These are phyloP conservation scores for Moxostoma hubbsi DNA, from an alignment of 2,797 vertebrate species.

Conservation along the genomic window DNA sequence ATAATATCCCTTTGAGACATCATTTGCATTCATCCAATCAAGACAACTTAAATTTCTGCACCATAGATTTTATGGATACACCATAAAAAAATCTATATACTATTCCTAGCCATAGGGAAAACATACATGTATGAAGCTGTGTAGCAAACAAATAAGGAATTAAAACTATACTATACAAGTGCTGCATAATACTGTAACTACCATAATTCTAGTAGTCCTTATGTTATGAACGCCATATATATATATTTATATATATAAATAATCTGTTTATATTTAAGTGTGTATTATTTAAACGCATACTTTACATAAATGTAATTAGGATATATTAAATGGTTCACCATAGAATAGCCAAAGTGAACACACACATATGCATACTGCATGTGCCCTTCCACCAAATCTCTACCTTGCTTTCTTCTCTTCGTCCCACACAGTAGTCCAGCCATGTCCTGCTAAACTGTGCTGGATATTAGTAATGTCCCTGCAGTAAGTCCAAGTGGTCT, in stretches of 20 bases:
- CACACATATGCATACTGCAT: background rate
- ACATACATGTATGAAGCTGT: too few species aligned
- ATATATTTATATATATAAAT: too few species aligned
- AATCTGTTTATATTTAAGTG: too few species aligned
- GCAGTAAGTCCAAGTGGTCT: slow-evolving; percentile 25
- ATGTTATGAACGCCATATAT: too few species aligned
- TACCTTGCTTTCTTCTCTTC: slow-evolving; percentile 86
- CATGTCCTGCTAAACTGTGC: slow-evolving; percentile 71
- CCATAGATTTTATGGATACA: background rate
- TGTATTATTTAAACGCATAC: too few species aligned
- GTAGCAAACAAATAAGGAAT: too few species aligned
- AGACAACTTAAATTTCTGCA: background rate
- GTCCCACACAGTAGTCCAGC: slow-evolving; percentile 86
- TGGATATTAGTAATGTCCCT: slow-evolving; percentile 29
- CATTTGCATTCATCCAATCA: background rate
- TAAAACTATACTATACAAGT: background rate
- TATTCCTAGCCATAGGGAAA: too few species aligned
- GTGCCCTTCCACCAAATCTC: slow-evolving; percentile 21
- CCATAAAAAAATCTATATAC: background rate
- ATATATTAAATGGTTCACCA: too few species aligned
- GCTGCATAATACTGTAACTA: too few species aligned
- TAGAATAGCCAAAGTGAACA: too few species aligned
- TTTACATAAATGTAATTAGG: too few species aligned
- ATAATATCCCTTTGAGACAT: background rate
- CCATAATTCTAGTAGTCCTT: too few species aligned